These are phyloP conservation scores for Trididemnum clinides DNA, from an alignment of 23 tunicate genomes.

Conservation along the genomic window DNA sequence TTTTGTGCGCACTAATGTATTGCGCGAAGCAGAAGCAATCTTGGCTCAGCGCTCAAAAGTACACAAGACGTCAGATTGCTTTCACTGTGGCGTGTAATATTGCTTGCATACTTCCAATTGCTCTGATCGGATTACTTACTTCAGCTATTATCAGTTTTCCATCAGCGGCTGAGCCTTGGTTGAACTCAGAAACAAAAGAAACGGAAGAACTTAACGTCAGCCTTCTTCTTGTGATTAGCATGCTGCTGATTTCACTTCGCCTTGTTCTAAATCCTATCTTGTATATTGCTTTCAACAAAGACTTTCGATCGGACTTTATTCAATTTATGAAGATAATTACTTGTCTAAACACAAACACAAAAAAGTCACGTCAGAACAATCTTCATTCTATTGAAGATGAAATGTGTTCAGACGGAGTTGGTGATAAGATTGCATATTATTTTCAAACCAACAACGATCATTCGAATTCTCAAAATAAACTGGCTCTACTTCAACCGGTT, in stretches of 20 bases:
- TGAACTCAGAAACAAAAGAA: neutral
- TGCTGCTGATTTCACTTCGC: constrained; percentile 60
- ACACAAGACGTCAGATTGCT: constrained; percentile 66
- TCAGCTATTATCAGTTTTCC: constrained; percentile 64
- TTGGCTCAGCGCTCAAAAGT: constrained; percentile 60
- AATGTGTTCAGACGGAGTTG: no score
- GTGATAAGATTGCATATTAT: no score
- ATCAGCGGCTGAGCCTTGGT: constrained; percentile 40
- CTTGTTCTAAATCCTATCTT: constrained; percentile 64
- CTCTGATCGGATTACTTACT: constrained; percentile 52
- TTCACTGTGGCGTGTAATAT: constrained; percentile 63
- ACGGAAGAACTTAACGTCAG: constrained; percentile 39
- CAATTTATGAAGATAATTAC: neutral
- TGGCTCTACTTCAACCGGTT: neutral
- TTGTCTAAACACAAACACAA: constrained; percentile 2
- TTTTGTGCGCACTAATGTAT: constrained; percentile 62
- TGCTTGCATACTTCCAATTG: constrained; percentile 57
- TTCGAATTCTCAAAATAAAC: neutral
- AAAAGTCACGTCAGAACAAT: no score
- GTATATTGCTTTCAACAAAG: constrained; percentile 57
- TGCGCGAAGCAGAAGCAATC: constrained; percentile 63
- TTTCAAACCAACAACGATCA: no score
- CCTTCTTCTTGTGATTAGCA: constrained; percentile 47
- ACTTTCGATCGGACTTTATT: constrained; percentile 41
- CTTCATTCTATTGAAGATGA: no score